Base-by-base conservation (phyloP, 2,797 vertebrate genomes). In the Sebastes diploproa region DNA sequence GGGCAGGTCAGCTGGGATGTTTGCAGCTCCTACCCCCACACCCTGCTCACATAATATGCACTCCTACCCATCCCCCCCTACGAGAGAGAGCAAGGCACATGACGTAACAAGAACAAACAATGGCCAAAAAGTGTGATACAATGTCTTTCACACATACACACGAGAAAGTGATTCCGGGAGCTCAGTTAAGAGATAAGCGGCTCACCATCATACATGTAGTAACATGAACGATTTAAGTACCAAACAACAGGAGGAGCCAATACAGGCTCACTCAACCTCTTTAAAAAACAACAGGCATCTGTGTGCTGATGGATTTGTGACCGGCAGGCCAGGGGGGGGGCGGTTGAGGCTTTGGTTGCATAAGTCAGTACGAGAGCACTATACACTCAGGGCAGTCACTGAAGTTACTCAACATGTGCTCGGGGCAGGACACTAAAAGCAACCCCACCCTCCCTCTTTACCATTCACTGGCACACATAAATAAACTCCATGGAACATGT, bases 71-170 rank as follows among this genome's bases (percentile, higher is more conserved):
- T 52, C 68, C 69, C 68, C 68, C 32, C 72, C 54, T 7, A 7
- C 30, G 1, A 16, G 46, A 67, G 5, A n/a, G 46, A 67, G 18
- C 58, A 2, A 59, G 25, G 29, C 67, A 63, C 54, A 77, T 59
- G 58, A 78, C 13, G 5, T 4, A 78, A 76, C n/a, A 50, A n/a
- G n/a, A 61, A 42, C 16, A 77, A 80, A 75, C 65, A 72, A 58
- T 71, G 52, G 29, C 20, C 27, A 30, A 46, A 66, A 12, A 5
- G 1, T 56, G 9, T 10, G 13, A 22, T 11, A 16, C 4, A 20
- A 3, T 2, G 22, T 30, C n/a, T 50, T 16, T 63, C 2, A 64
- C 29, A 30, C 50, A 34, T 11, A 29, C 36, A 16, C 13, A 5
- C 4, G 13, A 56, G 10, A 55, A 10, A 60, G 38, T 7, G 18